These are phyloP conservation scores for Glaucopsyche alexis DNA, from an alignment of 2,888 invertebrate genomes.

Conservation along the genomic window DNA sequence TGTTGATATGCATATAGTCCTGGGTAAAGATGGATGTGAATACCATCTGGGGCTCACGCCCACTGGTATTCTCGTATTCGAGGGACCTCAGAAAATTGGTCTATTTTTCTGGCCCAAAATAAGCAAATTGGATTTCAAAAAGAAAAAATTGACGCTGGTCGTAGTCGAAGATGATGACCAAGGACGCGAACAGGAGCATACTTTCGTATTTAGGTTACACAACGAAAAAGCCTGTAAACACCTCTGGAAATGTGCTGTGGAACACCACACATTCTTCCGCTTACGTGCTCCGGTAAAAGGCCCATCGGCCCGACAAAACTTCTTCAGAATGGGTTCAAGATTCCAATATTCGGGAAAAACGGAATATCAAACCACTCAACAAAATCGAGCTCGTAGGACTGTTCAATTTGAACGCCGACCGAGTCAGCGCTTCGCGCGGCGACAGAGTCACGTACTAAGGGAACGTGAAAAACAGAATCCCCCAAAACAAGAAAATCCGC, in stretches of 20 bases:
- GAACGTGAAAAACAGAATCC: constrained; percentile 85
- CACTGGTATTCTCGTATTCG: constrained; percentile 98
- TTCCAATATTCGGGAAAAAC: constrained; percentile 97
- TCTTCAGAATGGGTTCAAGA: constrained; percentile 98
- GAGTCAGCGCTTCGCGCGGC: constrained; percentile 96
- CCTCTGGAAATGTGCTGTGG: constrained; percentile 99
- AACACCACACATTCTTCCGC: constrained; percentile 99
- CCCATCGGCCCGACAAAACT: constrained; percentile 94
- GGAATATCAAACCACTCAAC: constrained; percentile 97
- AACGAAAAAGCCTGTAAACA: constrained; percentile 99
- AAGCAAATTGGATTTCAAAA: constrained; percentile 97
- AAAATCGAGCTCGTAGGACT: constrained; percentile 93
- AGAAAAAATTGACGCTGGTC: constrained; percentile 96
- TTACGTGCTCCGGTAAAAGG: constrained; percentile 93
- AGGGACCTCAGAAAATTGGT: constrained; percentile 97
- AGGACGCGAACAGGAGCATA: constrained; percentile 97
- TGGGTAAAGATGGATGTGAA: constrained; percentile 97
- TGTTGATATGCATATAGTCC: constrained; percentile 98
- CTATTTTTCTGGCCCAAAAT: constrained; percentile 99
- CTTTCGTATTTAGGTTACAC: constrained; percentile 97
- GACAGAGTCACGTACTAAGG: constrained; percentile 92
- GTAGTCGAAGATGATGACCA: constrained; percentile 99
- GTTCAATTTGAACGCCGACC: constrained; percentile 98
- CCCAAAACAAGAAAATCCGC: constrained; percentile 54
- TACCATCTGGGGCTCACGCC: constrained; percentile 98